Base-by-base conservation (phyloP, 2,888 invertebrate genomes). In the Dicycla oo region DNA sequence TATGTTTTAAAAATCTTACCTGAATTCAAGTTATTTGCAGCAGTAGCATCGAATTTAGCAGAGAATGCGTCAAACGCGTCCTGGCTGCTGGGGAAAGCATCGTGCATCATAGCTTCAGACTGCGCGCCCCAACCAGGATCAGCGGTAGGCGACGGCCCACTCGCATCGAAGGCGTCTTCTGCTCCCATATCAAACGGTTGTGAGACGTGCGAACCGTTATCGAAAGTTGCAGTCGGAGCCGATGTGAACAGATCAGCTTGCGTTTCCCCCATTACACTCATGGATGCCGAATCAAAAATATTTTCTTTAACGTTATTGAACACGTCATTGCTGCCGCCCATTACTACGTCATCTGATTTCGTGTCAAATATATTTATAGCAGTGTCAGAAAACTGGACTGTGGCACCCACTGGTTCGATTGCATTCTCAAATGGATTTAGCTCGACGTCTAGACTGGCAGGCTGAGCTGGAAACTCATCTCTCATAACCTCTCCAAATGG, bases 41-140 rank as follows among this genome's bases (percentile, higher is more conserved):
- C 94, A 8, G 97, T 97, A 51, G 97, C 97, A 84, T 98, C 98
- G 88, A 99, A 99, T 91, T 98, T 98, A 2, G 98, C 98, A 5
- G 98, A 97, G 87, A 99, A 99, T 0, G 98, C 98, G 91, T 99
- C 99, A 85, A 99, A 99, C 0, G 96, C 96, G 54, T 96, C 95
- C 73, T 94, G 92, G 2, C 94, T 91, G 67, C 92, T 91, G 3
- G 93, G 90, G 68, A 93, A 93, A 11, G 90, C 84, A 56, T 94
- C 93, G 34, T 93, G 93, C 74, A 88, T 86, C 87, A 93, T 90
- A 30, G 90, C 86, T 51, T 94, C 94, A 0, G 90, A 70, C 0
- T 88, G 69, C 3, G 87, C 82, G 15, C 91, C 93, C 90, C 93
- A 92, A 20, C 89, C 92, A 5, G 91, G 82, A 43, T 94, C 93